These are phyloP conservation scores for Neria commutata DNA, from an alignment of 2,888 invertebrate genomes.

Conservation along the genomic window DNA sequence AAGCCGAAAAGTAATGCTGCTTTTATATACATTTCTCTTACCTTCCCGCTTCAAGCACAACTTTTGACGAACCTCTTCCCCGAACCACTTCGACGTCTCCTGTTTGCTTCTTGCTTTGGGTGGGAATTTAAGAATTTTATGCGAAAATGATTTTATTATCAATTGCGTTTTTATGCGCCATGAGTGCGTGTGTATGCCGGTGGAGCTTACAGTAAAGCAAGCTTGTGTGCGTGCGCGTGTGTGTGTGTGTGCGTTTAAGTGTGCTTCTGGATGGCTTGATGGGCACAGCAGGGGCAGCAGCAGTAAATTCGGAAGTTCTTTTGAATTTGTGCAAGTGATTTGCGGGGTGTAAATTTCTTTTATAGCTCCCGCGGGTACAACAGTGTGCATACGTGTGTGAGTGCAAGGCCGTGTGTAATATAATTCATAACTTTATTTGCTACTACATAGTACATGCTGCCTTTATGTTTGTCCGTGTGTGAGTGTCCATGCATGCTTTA, in stretches of 20 bases:
- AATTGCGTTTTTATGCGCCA: background rate
- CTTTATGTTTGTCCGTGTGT: background rate
- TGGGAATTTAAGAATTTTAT: background rate
- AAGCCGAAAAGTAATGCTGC: background rate
- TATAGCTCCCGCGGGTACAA: background rate
- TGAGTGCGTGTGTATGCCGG: background rate
- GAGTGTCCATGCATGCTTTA: background rate
- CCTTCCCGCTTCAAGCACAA: background rate
- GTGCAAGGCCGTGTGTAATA: no score
- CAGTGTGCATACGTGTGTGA: no score
- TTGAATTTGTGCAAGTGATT: background rate
- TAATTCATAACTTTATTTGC: background rate
- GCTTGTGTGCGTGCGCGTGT: background rate
- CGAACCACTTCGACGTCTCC: no score
- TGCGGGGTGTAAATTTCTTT: background rate
- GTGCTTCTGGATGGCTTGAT: no score
- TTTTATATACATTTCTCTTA: background rate
- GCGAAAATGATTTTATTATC: slow-evolving; percentile 6
- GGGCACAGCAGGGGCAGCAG: no score
- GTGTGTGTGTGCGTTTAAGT: background rate
- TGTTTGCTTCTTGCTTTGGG: background rate
- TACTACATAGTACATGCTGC: background rate
- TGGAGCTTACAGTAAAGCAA: no score
- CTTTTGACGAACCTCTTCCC: background rate
- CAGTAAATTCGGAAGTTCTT: background rate